Evolutionary conservation across 2,797 vertebrate genomes (phyloP).

Genomic region (Sebastes hopkinsi): DNA sequence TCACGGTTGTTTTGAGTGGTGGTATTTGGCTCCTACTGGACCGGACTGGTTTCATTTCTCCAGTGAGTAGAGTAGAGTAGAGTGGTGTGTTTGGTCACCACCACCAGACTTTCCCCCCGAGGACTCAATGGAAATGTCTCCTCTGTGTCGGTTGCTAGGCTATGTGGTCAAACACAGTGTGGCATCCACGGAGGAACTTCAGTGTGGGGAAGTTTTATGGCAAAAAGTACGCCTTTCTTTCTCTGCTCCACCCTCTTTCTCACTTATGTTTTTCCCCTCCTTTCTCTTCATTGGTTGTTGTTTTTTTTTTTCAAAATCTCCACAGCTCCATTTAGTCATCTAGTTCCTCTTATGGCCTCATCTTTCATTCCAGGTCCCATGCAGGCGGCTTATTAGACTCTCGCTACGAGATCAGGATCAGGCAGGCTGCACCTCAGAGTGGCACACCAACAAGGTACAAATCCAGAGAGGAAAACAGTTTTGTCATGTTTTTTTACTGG

Average conservation of each 20-base stretch:
- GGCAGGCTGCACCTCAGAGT: conserved; percentile 51
- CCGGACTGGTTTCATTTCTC: conserved; percentile 39
- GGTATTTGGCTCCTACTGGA: conserved; percentile 40
- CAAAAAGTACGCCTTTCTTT: neutral
- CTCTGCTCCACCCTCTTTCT: conserved; percentile 30
- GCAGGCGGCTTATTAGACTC: conserved; percentile 77
- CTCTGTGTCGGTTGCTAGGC: conserved; percentile 55
- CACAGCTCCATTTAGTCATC: conserved; percentile 4
- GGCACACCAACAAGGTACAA: conserved; percentile 74
- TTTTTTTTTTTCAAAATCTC: neutral
- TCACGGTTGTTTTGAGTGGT: conserved; percentile 12
- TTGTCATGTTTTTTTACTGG: neutral
- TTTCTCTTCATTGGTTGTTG: conserved; percentile 9
- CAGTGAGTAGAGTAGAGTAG: neutral
- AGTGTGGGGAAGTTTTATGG: conserved; percentile 42
- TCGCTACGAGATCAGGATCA: conserved; percentile 73
- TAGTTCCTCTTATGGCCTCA: conserved; percentile 22
- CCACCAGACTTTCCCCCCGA: conserved; percentile 24
- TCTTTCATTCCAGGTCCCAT: conserved; percentile 71
- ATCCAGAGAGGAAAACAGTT: neutral
- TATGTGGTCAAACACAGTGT: neutral
- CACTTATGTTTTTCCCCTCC: conserved; percentile 29
- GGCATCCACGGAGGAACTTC: conserved; percentile 34
- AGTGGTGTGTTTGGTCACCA: conserved; percentile 18
- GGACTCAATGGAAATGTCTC: conserved; percentile 44